phyloP scores from a whole-genome alignment of 2,113 vertebrate genomes.

The Pantherophis guttatus region DNA sequence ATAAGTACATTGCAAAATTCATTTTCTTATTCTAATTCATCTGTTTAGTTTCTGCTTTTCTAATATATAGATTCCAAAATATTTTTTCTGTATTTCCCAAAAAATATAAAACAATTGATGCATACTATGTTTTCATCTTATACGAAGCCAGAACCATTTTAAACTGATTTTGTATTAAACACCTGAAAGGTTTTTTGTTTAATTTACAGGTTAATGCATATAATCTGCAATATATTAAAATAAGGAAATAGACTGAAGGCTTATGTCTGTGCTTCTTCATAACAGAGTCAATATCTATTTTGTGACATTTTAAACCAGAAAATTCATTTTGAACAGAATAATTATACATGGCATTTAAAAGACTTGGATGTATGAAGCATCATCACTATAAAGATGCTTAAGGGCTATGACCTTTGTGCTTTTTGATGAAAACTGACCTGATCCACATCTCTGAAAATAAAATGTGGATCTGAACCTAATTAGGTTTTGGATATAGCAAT shows the following conservation, averaged over 20 bases:
- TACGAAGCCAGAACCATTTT: slow-evolving; percentile 22
- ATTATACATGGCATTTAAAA: not conserved
- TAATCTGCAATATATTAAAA: slow-evolving; percentile 17
- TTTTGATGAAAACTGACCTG: not conserved
- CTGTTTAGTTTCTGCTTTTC: slow-evolving; percentile 5
- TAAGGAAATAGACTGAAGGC: slow-evolving; percentile 48
- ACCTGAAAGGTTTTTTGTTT: not conserved
- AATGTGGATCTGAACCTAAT: not conserved
- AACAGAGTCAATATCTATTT: slow-evolving; percentile 53
- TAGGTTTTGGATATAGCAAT: not conserved
- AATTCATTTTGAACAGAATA: not conserved
- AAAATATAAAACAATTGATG: slow-evolving; percentile 1
- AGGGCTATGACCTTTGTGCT: not conserved
- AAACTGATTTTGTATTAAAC: slow-evolving; percentile 45
- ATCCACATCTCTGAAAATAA: not conserved
- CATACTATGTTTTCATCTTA: not conserved
- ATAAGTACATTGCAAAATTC: slow-evolving; percentile 4
- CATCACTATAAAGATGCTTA: not conserved
- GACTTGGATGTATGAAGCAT: not conserved
- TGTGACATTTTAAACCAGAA: slow-evolving; percentile 31
- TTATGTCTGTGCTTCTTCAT: slow-evolving; percentile 36
- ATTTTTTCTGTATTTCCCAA: slow-evolving; percentile 16
- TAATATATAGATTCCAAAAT: not conserved
- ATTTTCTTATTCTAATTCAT: slow-evolving; percentile 10
- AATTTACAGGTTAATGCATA: slow-evolving; percentile 45